Conservation (phyloP, 2,797 vertebrate species). For the Anas georgica region DNA sequence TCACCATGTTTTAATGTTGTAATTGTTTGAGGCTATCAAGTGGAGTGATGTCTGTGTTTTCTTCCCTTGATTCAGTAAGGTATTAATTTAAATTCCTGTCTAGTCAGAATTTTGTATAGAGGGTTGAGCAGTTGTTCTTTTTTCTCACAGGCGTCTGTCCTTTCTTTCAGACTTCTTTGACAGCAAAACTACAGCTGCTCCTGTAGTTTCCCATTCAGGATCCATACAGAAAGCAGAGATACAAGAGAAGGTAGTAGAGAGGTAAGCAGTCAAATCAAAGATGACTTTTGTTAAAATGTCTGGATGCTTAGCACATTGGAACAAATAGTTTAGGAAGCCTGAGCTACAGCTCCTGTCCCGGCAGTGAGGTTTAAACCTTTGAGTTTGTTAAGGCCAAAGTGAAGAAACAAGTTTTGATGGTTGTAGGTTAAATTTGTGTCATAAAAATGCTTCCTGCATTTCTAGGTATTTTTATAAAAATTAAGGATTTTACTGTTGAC, state of each 20-base stretch:
- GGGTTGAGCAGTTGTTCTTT: background rate
- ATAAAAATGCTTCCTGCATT: background rate
- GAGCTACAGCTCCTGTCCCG: background rate
- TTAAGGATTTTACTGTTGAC: background rate
- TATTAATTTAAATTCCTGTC: background rate
- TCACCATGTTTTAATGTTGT: background rate
- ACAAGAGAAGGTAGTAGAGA: conserved; percentile 82
- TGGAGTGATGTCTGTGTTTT: background rate
- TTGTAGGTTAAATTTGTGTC: background rate
- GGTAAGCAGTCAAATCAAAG: conserved; percentile 48
- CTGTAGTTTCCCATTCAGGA: conserved; percentile 87
- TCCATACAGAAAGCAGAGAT: conserved; percentile 90
- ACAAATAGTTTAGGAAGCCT: background rate
- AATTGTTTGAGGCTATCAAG: background rate
- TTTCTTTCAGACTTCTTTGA: conserved; percentile 85
- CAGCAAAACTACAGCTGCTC: conserved; percentile 77
- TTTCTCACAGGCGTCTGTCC: background rate
- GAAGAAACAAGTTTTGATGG: background rate
- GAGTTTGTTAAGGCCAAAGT: background rate
- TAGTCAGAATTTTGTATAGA: background rate
- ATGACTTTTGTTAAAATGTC: background rate
- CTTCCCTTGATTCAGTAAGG: background rate
- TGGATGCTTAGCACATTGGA: background rate
- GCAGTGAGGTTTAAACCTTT: background rate
- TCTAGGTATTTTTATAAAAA: background rate